Base-by-base conservation (phyloP, 2,113 vertebrate genomes). In the Amphilophus citrinellus region DNA sequence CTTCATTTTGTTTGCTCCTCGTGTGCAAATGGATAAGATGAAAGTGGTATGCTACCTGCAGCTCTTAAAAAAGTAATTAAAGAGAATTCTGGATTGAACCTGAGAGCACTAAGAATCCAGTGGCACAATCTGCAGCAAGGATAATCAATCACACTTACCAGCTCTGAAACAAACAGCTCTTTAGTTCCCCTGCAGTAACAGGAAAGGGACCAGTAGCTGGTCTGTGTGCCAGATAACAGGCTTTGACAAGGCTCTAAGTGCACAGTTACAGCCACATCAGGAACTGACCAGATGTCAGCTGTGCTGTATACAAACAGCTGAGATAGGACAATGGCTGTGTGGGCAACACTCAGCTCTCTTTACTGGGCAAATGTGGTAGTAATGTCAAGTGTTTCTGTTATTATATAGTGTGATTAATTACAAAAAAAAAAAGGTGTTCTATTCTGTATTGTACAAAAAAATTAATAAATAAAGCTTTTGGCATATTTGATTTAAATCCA, bases 71-170 rank as follows among this genome's bases (percentile, higher is more conserved):
- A 42, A 37, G 24, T 1, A 35, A 65, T 59, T 30, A 77, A 83
- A 39, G 17, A 62, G 37, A 84, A 58, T 59, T 82, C 10, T 18
- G 37, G 61, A 86, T 47, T 80, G 50, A 50, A 80, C n/a, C 24
- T 22, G 37, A 6, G 59, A 76, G 57, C 60, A 20, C 61, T 63
- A 7, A 22, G 24, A 63, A n/a, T 68, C 22, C 47, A 59, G 61
- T 37, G 47, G 39, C 77, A 44, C 39, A 13, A 62, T 75, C 14
- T 61, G 44, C 39, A 78, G 62, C 68, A 85, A 84, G 65, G 79
- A 66, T 59, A 80, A 86, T 92, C 83, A 81, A 84, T 90, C 62
- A 78, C 68, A 84, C 10, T 63, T 79, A 59, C 76, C 73, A 80
- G 44, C 53, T 39, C 39, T 53, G n/a, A 84, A 68, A 65, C 24